These are phyloP conservation scores for Neotoma lepida DNA, from an alignment of 2,113 vertebrate species.

Conservation along the genomic window DNA sequence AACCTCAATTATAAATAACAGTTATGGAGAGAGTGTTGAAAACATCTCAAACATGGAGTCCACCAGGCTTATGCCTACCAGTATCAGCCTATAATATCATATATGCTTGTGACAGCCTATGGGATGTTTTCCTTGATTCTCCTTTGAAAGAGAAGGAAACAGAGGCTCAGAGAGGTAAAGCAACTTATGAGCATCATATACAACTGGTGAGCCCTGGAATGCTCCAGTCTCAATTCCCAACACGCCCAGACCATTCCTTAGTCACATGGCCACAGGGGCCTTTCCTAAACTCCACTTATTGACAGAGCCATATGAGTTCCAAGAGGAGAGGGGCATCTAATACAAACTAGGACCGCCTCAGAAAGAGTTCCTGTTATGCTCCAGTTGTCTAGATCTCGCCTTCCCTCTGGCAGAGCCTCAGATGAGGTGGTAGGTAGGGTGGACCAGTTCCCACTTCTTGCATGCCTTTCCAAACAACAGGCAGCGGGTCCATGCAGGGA, in stretches of 20 bases:
- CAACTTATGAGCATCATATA: neutral
- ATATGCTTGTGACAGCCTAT: neutral
- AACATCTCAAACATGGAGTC: neutral
- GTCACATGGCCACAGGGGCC: neutral
- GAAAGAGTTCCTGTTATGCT: slow-evolving; percentile 43
- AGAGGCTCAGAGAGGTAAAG: slow-evolving; percentile 16
- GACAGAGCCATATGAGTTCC: neutral
- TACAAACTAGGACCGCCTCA: neutral
- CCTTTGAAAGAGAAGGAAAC: slow-evolving; percentile 52
- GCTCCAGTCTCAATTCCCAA: neutral
- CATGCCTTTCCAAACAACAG: neutral
- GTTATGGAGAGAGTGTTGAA: neutral
- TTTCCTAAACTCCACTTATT: neutral
- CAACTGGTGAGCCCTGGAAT: neutral
- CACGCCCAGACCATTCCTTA: neutral
- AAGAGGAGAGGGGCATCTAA: neutral
- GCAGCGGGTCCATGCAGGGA: slow-evolving; percentile 37
- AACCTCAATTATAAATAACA: neutral
- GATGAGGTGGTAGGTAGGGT: slow-evolving; percentile 44
- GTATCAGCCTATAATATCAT: neutral
- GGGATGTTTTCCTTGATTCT: neutral
- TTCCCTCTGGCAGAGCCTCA: slow-evolving; percentile 50
- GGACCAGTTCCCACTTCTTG: slow-evolving; percentile 50
- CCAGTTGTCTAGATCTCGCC: neutral
- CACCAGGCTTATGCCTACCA: too few relatives aligned